Evolutionary conservation across 2,888 invertebrate genomes (phyloP), one percentile per base, ranked within the genome.

Genomic region (Glomeris marginata): DNA sequence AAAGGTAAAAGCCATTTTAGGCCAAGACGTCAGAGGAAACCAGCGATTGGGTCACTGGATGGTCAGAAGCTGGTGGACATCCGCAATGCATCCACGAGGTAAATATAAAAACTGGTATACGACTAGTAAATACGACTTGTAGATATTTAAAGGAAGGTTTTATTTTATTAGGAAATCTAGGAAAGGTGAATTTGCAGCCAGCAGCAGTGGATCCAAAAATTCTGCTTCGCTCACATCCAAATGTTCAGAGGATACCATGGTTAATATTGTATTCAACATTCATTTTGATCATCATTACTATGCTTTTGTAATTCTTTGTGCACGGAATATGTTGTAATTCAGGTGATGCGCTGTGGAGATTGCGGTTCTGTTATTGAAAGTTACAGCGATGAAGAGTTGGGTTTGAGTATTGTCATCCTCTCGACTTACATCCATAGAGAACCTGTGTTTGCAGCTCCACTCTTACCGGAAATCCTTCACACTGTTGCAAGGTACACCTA

Each of bases 361-460:
- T 98, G 97, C 67, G 91, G 92, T 15, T 80, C 81, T 1, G 74
- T 81, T 2, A 77, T 80, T 54, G 91, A 94, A 66, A 83, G 88
- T 64, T 97, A 94, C 69, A 91, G 88, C 55, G 97, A 98, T 65
- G 97, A 98, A 65, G 95, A 97, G 65, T 74, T 95, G 52, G 92
- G 91, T 0, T 75, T 97, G 49, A 84, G 92, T 61, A 85, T 98
- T 59, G 86, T 95, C 44, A 84, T 84, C 55, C 71, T 98, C 55
- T 88, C 90, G 28, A 95, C 97, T 0, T 95, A 92, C 67, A 87
- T 98, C 55, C 94, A 97, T 64, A 75, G 97, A 20, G 95, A 97
- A 67, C 94, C 97, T 1, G 79, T 84, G 11, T 62, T 74, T 58
- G 95, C 97, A n/a, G 95, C 97, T 2, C 85, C 88, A 0, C 74